phyloP scores from a whole-genome alignment of 2,888 invertebrate genomes.

The Cremastinae sp. region DNA sequence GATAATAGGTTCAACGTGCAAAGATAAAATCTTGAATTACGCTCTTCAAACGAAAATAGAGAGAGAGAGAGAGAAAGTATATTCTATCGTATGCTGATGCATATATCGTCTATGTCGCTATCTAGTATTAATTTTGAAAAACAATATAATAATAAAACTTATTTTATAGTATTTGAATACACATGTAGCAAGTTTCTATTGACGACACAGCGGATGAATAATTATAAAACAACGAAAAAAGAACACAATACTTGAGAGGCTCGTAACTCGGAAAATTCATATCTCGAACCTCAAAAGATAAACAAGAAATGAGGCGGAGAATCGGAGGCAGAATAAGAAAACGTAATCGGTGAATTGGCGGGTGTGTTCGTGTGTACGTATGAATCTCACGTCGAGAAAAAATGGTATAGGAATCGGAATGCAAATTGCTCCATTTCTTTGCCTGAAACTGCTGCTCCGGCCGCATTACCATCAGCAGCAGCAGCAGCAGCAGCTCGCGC shows the following conservation, averaged over 20 bases:
- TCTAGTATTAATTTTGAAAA: too few species aligned
- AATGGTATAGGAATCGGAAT: constrained; percentile 42
- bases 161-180: too few species aligned
- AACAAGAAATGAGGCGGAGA: constrained; percentile 4
- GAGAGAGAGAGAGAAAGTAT: too few species aligned
- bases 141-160: too few species aligned
- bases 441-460: constrained; percentile 29
- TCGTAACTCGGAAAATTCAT: constrained; percentile 50
- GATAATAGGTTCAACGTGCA: constrained; percentile 23
- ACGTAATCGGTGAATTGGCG: constrained; percentile 26
- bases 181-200: too few species aligned
- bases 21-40: constrained; percentile 29
- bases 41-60: constrained; percentile 11
- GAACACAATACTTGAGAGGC: too few species aligned
- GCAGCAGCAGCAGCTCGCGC: too few species aligned
- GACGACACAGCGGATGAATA: constrained; percentile 1
- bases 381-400: not conserved
- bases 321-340: constrained; percentile 1
- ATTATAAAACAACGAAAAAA: too few species aligned
- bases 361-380: not conserved
- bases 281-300: constrained; percentile 19
- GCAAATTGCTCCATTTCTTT: constrained; percentile 54
- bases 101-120: too few species aligned
- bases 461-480: too few species aligned
- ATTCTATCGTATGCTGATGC: too few species aligned